Percentiles rank a stretch among this genome's conserved stretches.
phyloP scores from a whole-genome alignment of 2,797 vertebrate species.

The Thunnus albacares region DNA sequence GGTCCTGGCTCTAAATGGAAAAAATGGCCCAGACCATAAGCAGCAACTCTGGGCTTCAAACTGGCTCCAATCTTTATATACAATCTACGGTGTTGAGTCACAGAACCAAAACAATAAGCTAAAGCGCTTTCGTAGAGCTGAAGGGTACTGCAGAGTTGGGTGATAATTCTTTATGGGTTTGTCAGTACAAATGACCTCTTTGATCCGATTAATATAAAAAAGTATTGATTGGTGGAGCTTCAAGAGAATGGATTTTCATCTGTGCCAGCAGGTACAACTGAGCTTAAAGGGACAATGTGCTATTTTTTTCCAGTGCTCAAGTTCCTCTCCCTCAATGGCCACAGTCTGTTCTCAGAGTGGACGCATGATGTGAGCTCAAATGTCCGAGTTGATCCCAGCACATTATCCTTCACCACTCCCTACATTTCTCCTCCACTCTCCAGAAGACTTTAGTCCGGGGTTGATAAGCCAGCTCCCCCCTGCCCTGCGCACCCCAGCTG shows the following conservation, averaged over 20 bases:
- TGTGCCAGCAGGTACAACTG: background rate
- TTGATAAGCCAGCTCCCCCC: conserved; percentile 5
- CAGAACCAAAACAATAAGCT: background rate
- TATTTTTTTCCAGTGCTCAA: background rate
- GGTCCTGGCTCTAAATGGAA: too few species aligned
- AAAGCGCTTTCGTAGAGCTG: background rate
- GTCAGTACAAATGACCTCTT: too few species aligned
- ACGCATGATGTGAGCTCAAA: conserved; percentile 37
- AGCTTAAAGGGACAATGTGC: conserved; percentile 4
- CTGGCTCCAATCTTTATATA: too few species aligned
- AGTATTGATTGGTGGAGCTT: background rate
- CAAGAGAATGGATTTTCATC: background rate
- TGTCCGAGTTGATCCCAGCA: conserved; percentile 48
- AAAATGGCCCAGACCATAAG: too few species aligned
- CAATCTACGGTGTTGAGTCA: background rate
- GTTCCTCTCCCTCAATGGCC: conserved; percentile 16
- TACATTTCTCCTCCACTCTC: background rate
- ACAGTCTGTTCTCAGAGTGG: conserved; percentile 18
- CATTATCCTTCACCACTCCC: conserved; percentile 35
- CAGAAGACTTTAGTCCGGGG: conserved; percentile 22
- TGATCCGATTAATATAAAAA: too few species aligned
- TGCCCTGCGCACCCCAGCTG: conserved; percentile 5
- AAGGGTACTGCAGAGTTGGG: background rate
- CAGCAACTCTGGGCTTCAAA: too few species aligned
- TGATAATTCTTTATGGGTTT: background rate